These are phyloP conservation scores for Rotaria sp. DNA, from an alignment of 2,888 invertebrate species.

Conservation along the genomic window DNA sequence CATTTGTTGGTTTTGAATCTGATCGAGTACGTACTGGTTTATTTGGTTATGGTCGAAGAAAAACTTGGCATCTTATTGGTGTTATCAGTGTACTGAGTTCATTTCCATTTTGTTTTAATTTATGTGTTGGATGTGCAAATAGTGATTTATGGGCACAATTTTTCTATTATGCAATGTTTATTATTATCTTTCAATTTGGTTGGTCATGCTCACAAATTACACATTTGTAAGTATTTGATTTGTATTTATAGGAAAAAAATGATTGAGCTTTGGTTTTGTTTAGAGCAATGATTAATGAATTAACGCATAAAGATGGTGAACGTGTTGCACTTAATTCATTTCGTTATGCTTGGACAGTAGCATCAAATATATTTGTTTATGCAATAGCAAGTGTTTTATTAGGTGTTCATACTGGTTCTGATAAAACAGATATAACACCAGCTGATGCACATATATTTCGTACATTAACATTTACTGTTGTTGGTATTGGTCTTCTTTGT, in stretches of 20 bases:
- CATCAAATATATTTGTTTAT: constrained; percentile 77
- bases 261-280: too few relatives aligned
- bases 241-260: too few relatives aligned
- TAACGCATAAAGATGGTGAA: constrained; percentile 52
- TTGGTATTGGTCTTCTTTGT: constrained; percentile 67
- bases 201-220: constrained; percentile 87
- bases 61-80: constrained; percentile 77
- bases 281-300: constrained; percentile 67
- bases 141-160: constrained; percentile 62
- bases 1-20: constrained; percentile 76
- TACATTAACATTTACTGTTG: constrained; percentile 59
- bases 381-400: constrained; percentile 68
- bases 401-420: not conserved
- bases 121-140: constrained; percentile 47
- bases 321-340: constrained; percentile 56
- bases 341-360: constrained; percentile 79
- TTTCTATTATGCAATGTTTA: constrained; percentile 57
- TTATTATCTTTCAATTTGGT: constrained; percentile 75
- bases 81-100: constrained; percentile 33
- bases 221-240: constrained; percentile 60
- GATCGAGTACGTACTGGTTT: constrained; percentile 63
- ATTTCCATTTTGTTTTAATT: constrained; percentile 40
- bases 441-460: constrained; percentile 10
- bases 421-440: constrained; percentile 13
- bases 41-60: constrained; percentile 64